Percentiles rank a stretch among this genome's conserved stretches.
Evolutionary conservation across 1,140 invertebrate genomes (phyloP).

Genomic region (Zaprionus nigranus): DNA sequence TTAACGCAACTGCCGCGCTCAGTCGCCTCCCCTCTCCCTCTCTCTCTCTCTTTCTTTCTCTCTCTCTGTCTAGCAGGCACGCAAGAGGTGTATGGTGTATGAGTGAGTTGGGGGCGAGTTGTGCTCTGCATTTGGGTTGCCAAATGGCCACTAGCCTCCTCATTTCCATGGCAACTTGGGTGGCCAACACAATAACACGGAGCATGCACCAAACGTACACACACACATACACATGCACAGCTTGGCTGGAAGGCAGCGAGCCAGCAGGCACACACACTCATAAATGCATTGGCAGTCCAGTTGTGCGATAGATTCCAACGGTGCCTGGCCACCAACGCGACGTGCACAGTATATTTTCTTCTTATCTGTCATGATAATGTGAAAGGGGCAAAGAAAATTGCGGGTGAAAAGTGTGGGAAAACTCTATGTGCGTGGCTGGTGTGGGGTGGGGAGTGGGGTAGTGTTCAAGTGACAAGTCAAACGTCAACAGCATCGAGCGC

Average conservation of each 20-base stretch:
- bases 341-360: conserved; percentile 5
- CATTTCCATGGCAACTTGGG: conserved; percentile 60
- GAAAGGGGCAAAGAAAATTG: conserved; percentile 27
- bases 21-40: conserved; percentile 15
- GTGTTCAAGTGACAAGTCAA: conserved; percentile 13
- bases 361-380: conserved; percentile 33
- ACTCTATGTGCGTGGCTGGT: neutral
- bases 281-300: conserved; percentile 52
- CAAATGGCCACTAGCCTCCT: conserved; percentile 49
- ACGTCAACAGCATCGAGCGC: neutral
- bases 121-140: conserved; percentile 14
- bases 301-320: conserved; percentile 71
- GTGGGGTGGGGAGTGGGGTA: neutral
- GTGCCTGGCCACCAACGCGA: conserved; percentile 47
- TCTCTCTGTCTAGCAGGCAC: conserved; percentile 35
- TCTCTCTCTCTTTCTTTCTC: neutral
- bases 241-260: conserved; percentile 8
- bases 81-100: conserved; percentile 41
- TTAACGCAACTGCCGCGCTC: conserved; percentile 50
- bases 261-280: conserved; percentile 14
- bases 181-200: conserved; percentile 79
- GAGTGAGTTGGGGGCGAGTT: conserved; percentile 16
- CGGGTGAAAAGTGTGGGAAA: conserved; percentile 12
- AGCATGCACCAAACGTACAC: conserved; percentile 70
- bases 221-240: conserved; percentile 13